A percentile compares a stretch with the other conserved stretches of the same genome.
Evolutionary conservation across 2,797 vertebrate species (phyloP).

Genomic region (Argentina silus): DNA sequence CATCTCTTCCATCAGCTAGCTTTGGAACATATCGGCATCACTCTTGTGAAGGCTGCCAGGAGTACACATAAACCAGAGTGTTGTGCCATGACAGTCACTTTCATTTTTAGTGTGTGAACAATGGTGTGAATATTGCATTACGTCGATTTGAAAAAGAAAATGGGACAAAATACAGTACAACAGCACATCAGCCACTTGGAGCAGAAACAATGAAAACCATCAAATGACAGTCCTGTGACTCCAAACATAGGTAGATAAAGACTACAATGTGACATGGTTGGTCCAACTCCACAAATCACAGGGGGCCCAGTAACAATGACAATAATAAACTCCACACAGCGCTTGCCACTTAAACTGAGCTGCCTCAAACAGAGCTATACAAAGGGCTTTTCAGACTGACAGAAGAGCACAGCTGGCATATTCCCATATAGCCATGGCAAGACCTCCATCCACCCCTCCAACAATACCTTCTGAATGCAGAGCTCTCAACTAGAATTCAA

Average conservation of each 20-base stretch:
- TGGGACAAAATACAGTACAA: no score
- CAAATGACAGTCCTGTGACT: background rate
- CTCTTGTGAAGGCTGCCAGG: no score
- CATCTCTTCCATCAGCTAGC: no score
- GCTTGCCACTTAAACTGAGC: conserved; percentile 46
- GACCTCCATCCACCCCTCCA: conserved; percentile 50
- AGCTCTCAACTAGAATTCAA: conserved; percentile 47
- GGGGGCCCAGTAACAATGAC: conserved; percentile 47
- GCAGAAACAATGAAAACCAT: no score
- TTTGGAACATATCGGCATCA: no score
- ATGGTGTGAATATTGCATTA: no score
- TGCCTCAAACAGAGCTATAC: conserved; percentile 43
- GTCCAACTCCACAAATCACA: conserved; percentile 32
- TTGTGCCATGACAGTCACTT: no score
- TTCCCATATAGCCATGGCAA: conserved; percentile 36
- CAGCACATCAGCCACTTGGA: no score
- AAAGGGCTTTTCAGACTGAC: conserved; percentile 41
- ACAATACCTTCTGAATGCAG: background rate
- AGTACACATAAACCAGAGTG: no score
- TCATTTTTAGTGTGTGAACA: no score
- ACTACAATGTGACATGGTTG: conserved; percentile 36
- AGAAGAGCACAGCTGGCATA: conserved; percentile 47
- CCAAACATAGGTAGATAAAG: conserved; percentile 46
- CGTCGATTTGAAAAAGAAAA: no score
- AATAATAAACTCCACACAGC: conserved; percentile 58